phyloP scores from a whole-genome alignment of 1,140 invertebrate species.

The Drosophila tsacasi region DNA sequence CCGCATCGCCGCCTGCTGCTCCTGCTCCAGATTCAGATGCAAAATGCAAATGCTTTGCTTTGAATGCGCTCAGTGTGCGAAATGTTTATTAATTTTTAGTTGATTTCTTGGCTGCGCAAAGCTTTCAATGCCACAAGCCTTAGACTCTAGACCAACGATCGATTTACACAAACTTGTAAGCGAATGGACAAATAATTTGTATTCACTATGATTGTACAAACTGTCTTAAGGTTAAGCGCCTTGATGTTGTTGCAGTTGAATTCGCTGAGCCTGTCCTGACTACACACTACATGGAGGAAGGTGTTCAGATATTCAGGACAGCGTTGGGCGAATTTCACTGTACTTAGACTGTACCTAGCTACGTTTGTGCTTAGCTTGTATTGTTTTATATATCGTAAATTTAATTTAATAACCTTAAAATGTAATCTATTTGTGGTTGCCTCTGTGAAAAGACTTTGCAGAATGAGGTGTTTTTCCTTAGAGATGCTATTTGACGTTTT shows the following conservation, averaged over 20 bases:
- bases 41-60: slow-evolving; percentile 58
- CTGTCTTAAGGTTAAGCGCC: slow-evolving; percentile 44
- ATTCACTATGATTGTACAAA: slow-evolving; percentile 29
- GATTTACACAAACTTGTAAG: slow-evolving; percentile 15
- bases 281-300: background rate
- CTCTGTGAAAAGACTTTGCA: slow-evolving; percentile 56
- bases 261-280: background rate
- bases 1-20: slow-evolving; percentile 53
- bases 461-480: slow-evolving; percentile 47
- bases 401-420: slow-evolving; percentile 25
- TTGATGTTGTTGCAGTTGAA: slow-evolving; percentile 25
- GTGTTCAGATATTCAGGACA: background rate
- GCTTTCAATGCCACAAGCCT: slow-evolving; percentile 56
- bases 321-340: background rate
- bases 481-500: slow-evolving; percentile 26
- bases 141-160: slow-evolving; percentile 45
- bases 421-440: slow-evolving; percentile 39
- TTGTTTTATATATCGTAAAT: slow-evolving; percentile 32
- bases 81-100: slow-evolving; percentile 46
- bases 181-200: slow-evolving; percentile 42
- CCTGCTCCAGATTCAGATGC: slow-evolving; percentile 34
- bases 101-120: slow-evolving; percentile 60
- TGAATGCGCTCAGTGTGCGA: slow-evolving; percentile 62
- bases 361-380: slow-evolving; percentile 36
- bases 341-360: slow-evolving; percentile 24